These are phyloP conservation scores for Colaptes auratus DNA, from an alignment of 2,113 vertebrate genomes.

Conservation along the genomic window DNA sequence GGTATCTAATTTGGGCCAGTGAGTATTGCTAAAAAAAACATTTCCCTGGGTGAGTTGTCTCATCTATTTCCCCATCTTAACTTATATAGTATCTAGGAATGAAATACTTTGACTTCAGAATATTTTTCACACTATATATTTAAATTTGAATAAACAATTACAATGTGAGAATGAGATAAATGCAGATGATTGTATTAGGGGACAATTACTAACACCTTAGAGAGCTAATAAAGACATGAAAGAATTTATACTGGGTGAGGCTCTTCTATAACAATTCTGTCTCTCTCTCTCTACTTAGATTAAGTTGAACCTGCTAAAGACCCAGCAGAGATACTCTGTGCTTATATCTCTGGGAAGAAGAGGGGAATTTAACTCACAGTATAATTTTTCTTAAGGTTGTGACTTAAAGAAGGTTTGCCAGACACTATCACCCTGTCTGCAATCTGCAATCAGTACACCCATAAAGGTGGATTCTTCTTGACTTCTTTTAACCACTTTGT, in stretches of 20 bases:
- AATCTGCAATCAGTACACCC: accelerated
- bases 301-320: not conserved
- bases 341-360: not conserved
- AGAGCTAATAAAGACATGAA: not conserved
- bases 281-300: not conserved
- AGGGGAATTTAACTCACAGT: not conserved
- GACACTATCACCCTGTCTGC: not conserved
- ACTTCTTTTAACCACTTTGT: not conserved
- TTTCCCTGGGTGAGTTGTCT: not conserved
- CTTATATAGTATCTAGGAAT: not conserved
- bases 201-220: not conserved
- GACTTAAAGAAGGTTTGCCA: not conserved
- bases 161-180: not conserved
- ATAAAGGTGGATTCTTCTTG: not conserved
- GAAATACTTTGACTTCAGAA: not conserved
- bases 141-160: not conserved
- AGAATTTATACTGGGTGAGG: not conserved
- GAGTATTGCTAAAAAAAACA: not conserved
- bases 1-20: not conserved
- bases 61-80: not conserved
- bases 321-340: not conserved
- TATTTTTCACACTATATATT: not conserved
- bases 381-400: not conserved
- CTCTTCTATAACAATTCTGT: not conserved
- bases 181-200: not conserved